Evolutionary conservation across 2,888 invertebrate genomes (phyloP).

Genomic region (Eupelmus urozonus): DNA sequence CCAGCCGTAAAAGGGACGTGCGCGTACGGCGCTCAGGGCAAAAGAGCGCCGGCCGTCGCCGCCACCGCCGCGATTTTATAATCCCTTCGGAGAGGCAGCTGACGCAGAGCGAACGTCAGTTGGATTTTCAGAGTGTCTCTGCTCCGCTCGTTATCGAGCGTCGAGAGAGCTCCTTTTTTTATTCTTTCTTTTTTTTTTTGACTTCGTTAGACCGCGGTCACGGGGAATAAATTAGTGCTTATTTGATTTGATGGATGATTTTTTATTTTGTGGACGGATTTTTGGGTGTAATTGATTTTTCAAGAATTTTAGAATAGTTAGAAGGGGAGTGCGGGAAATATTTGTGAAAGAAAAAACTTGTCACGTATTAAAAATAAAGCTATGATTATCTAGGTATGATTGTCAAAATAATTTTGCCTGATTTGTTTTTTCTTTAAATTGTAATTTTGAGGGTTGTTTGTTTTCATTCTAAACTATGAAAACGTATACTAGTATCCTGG

Average conservation of each 20-base stretch:
- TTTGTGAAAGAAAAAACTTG: no score
- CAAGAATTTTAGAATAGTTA: no score
- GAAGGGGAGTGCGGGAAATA: no score
- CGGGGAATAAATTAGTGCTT: background rate
- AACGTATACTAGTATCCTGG: no score
- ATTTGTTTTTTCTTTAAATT: no score
- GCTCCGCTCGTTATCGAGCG: background rate
- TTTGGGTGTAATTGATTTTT: no score
- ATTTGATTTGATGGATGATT: background rate
- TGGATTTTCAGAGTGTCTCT: constrained; percentile 7
- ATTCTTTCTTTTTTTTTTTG: background rate
- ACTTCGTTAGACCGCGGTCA: background rate
- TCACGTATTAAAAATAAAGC: no score
- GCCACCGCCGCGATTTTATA: constrained; percentile 37
- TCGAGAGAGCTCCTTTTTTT: background rate
- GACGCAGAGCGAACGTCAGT: constrained; percentile 3
- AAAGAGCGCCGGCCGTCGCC: constrained; percentile 21
- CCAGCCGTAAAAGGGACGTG: constrained; percentile 26
- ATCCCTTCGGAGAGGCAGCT: constrained; percentile 33
- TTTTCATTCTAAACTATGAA: no score
- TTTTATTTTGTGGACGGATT: background rate
- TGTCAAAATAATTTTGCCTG: no score
- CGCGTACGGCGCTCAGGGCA: background rate
- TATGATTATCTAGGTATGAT: no score
- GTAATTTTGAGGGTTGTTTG: no score